Evolutionary conservation across 2,888 invertebrate species (phyloP).

Genomic region (Eremobia ochroleuca): DNA sequence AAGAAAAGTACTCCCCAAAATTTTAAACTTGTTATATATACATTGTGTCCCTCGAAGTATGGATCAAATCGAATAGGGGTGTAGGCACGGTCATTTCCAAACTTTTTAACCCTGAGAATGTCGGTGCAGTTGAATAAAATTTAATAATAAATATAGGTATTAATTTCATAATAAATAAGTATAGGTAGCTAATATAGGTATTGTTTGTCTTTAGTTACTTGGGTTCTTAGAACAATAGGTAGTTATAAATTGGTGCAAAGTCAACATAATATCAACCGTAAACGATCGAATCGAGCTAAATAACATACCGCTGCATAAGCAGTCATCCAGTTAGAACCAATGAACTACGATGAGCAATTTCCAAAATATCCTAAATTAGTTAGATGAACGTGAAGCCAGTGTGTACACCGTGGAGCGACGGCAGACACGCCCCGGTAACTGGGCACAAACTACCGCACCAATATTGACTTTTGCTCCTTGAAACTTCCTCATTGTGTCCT

Average conservation of each 20-base stretch:
- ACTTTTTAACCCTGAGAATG: no score
- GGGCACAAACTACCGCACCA: conserved; percentile 85
- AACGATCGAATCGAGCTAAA: background rate
- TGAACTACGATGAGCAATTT: background rate
- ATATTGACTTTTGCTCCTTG: conserved; percentile 86
- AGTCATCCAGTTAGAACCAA: background rate
- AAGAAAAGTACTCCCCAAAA: background rate
- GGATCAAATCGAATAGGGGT: no score
- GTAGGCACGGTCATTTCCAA: no score
- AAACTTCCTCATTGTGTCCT: conserved; percentile 80
- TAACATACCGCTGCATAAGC: background rate
- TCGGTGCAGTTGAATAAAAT: no score
- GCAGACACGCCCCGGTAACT: conserved; percentile 83
- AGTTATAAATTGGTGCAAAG: background rate
- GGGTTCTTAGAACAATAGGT: background rate
- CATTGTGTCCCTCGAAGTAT: no score
- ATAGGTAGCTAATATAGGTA: conserved; percentile 1
- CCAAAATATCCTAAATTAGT: background rate
- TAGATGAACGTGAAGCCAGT: conserved; percentile 49
- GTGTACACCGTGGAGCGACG: conserved; percentile 67
- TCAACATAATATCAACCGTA: background rate
- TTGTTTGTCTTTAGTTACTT: no score
- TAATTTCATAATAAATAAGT: no score
- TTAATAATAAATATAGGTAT: no score
- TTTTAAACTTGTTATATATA: background rate